Conservation (phyloP, 2,797 vertebrate genomes). For the Muscicapa comitata region DNA sequence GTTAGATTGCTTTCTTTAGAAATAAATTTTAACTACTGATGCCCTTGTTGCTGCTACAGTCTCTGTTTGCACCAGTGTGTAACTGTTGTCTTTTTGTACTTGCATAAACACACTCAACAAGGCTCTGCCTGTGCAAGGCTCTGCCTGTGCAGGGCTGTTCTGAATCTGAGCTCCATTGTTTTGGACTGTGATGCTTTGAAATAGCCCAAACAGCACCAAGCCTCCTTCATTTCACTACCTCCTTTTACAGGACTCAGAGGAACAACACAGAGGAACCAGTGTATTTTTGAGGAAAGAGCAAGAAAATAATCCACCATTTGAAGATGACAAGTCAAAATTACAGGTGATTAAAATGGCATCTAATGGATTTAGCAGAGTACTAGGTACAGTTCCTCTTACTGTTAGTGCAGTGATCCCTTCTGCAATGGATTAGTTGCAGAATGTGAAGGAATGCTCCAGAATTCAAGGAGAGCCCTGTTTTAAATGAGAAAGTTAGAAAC, state of each 20-base stretch:
- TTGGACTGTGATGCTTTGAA: background rate
- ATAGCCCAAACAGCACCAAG: background rate
- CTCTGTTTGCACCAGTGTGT: background rate
- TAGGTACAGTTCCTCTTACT: background rate
- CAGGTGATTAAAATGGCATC: constrained; percentile 76
- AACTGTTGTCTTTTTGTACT: background rate
- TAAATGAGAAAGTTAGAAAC: background rate
- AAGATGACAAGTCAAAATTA: constrained; percentile 84
- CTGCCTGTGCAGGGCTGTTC: background rate
- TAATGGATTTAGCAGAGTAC: background rate
- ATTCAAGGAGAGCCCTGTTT: background rate
- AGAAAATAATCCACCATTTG: constrained; percentile 53
- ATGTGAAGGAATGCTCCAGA: background rate
- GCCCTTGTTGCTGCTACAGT: background rate
- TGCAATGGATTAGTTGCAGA: background rate
- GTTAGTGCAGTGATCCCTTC: background rate
- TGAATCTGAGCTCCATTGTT: background rate
- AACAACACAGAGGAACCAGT: constrained; percentile 70
- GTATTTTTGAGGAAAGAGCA: constrained; percentile 70
- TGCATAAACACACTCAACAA: background rate
- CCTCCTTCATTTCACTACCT: background rate
- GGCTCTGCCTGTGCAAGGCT: background rate
- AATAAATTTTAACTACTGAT: background rate
- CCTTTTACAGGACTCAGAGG: constrained; percentile 57
- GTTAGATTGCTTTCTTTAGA: background rate